These are phyloP conservation scores for Drosophila guanche DNA, from an alignment of 1,140 invertebrate species.

Conservation along the genomic window DNA sequence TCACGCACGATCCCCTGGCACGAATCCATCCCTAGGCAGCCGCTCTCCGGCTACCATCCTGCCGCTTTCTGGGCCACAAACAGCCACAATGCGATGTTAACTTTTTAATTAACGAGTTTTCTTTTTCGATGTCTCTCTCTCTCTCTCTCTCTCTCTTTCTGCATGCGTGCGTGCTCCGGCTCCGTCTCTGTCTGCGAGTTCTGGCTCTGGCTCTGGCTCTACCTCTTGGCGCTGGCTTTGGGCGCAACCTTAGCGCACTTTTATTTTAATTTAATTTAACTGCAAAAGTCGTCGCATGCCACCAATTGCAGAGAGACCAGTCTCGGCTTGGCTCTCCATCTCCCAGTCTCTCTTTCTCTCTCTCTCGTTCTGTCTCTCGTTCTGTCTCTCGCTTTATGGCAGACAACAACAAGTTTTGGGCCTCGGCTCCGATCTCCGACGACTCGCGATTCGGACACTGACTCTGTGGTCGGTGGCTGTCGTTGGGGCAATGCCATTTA, in stretches of 20 bases:
- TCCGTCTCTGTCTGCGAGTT: constrained; percentile 2
- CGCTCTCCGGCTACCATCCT: neutral
- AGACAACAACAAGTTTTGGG: constrained; percentile 54
- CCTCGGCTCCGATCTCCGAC: no score
- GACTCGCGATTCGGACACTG: no score
- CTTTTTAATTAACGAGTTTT: constrained; percentile 83
- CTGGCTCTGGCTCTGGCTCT: constrained; percentile 5
- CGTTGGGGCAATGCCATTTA: constrained; percentile 65
- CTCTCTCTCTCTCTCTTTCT: constrained; percentile 9
- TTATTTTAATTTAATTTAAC: constrained; percentile 78
- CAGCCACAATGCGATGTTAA: constrained; percentile 58
- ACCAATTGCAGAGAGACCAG: constrained; percentile 37
- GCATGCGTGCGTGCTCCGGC: neutral
- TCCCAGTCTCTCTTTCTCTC: neutral
- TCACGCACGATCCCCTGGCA: constrained; percentile 18
- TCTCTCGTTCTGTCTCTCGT: neutral
- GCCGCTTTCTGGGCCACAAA: neutral
- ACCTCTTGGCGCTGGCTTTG: constrained; percentile 28
- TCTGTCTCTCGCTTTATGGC: constrained; percentile 6
- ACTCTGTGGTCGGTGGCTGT: constrained; percentile 40
- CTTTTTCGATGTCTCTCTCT: constrained; percentile 74
- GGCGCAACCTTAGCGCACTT: constrained; percentile 71
- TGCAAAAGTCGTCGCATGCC: constrained; percentile 64
- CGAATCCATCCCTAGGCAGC: constrained; percentile 30
- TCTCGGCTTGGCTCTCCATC: neutral